Evolutionary conservation across 2,113 vertebrate species (phyloP), one percentile per base, ranked within the genome.

Genomic region (Pristiophorus japonicus): DNA sequence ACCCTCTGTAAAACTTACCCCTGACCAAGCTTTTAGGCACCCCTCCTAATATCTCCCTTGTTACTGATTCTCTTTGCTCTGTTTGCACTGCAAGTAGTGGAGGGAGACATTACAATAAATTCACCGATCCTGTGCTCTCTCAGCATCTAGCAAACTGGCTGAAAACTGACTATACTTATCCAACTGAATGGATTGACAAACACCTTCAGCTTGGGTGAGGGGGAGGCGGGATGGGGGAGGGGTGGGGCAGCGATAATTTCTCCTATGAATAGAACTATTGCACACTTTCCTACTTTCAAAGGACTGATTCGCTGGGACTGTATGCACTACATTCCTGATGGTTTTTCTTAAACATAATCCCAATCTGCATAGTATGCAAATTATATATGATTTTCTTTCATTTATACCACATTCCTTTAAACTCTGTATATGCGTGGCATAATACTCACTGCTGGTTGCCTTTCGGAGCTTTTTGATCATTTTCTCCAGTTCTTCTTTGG

Each of bases 391-490:
- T 38, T 38, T 38, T 42, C 38, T 81, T 81, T 42, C 20, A 42
- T 81, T 81, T 20, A 81, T 45, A 42, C 18, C 4, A 81, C 78
- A 4, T 20, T 81, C 38, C 14, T 81, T 42, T 81, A 81, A 81
- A n/a, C n/a, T n/a, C n/a, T 81, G 75, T 42, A 45, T 20, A 81
- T 7, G 5, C 22, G 18, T 42, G n/a, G 16, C 78, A 45, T 59
- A 34, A 95, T 96, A 85, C 97, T 97, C 96, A 99, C 99, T 98
- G 96, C 96, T 95, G 91, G 96, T 96, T 45, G 98, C 98, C 95
- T 96, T 97, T 97, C 97, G 98, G 96, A 99, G 95, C 96, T 98
- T 98, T 93, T 96, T 97, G 96, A 99, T 96, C 95, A 99, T 97
- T 63, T 96, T 96, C 90, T 98, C 97, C 91, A 99, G 73, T 90